Evolutionary conservation across 1,140 invertebrate genomes (phyloP), one percentile per base, ranked within the genome.

Genomic region (Telenomus remus): DNA sequence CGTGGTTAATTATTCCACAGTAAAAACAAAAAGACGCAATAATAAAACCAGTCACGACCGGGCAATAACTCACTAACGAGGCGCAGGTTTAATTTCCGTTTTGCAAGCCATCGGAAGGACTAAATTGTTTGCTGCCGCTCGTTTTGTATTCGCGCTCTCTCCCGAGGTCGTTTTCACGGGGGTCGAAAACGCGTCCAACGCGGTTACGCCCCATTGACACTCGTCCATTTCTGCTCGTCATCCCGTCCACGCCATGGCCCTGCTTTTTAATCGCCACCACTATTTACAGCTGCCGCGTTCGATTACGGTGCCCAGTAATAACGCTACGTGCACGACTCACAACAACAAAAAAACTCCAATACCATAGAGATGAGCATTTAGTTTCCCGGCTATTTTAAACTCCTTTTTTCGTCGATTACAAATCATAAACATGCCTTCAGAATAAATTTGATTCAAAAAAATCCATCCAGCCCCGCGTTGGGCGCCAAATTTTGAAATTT

Each of bases 31-130:
- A 63, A 53, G 16, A 47, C 47, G 34, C n/a, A 47, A 53, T 42
- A 64, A 72, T 65, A 73, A 65, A 65, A 61, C 61, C 55, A 73
- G 70, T 73, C 70, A 73, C 70, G 70, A 73, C 70, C 53, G 39
- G 56, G 63, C 56, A 73, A 57, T 60, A 73, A 73, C 60, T 73
- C 61, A 55, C 60, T 73, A 73, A 73, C 60, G 61, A 73, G 61
- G 37, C 54, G 19, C 55, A 59, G 57, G 35, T 53, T 70, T 55
- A 76, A 70, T 76, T 76, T 61, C 55, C 61, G 43, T 65, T 69
- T 59, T 33, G 54, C 50, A 39, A 51, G 34, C 37, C 55, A 49
- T 55, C 49, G 15, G 14, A 48, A 42, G 54, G 59, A 43, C 54
- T 48, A 60, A 65, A 53, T 50, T 49, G 51, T 56, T 66, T 27